Conservation (phyloP, 2,113 vertebrate species). For the Dicerorhinus sumatrensis region DNA sequence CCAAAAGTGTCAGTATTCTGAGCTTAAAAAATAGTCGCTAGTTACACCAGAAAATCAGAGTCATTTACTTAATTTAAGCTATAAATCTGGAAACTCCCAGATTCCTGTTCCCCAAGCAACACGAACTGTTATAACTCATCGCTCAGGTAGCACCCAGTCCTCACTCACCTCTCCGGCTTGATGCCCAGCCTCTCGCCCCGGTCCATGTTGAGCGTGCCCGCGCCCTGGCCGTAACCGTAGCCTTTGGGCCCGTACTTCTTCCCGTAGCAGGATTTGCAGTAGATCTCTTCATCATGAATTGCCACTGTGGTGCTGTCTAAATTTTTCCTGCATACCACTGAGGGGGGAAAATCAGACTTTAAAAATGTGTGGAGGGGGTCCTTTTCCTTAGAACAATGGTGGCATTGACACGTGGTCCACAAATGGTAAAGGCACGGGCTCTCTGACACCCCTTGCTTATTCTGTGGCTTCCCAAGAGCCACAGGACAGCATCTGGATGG, state of each 20-base stretch:
- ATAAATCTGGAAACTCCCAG: background rate
- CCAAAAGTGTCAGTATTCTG: background rate
- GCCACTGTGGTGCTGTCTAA: slow-evolving; percentile 96
- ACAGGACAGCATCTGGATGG: background rate
- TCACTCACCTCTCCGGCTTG: slow-evolving; percentile 94
- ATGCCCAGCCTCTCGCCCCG: slow-evolving; percentile 95
- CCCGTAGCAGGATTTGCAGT: slow-evolving; percentile 97
- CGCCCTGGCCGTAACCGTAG: slow-evolving; percentile 95
- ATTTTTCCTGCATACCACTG: slow-evolving; percentile 97
- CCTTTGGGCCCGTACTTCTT: slow-evolving; percentile 97
- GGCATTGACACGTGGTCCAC: background rate
- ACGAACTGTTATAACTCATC: background rate
- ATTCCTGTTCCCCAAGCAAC: background rate
- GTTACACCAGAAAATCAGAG: background rate
- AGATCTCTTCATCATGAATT: slow-evolving; percentile 94
- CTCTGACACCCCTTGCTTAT: background rate
- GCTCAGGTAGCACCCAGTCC: background rate
- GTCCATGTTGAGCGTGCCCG: slow-evolving; percentile 96
- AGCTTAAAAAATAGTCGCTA: background rate
- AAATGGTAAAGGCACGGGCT: slow-evolving; percentile 43
- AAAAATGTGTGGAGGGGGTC: slow-evolving; percentile 49
- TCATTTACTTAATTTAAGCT: slow-evolving; percentile 14
- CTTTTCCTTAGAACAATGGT: slow-evolving; percentile 40
- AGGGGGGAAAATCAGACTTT: background rate
- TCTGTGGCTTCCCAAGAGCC: slow-evolving; percentile 42